Evolutionary conservation across 2,888 invertebrate genomes (phyloP).

Genomic region (Altica lythri): DNA sequence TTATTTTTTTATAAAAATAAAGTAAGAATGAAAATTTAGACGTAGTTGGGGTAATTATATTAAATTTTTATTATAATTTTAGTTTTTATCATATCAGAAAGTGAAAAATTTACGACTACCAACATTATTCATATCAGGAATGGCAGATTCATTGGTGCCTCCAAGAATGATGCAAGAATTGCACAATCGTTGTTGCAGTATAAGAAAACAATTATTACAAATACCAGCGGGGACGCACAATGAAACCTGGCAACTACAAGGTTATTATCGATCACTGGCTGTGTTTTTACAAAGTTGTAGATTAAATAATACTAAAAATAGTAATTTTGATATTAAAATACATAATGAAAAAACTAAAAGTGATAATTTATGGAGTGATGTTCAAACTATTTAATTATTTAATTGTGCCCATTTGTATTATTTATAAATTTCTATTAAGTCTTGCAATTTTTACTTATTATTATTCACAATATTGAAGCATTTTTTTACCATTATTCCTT

Average conservation of each 20-base stretch:
- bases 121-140: conserved; percentile 85
- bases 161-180: conserved; percentile 87
- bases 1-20: conserved; percentile 88
- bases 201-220: conserved; percentile 76
- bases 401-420: no score
- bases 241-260: conserved; percentile 90
- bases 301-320: conserved; percentile 36
- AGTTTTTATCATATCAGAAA: conserved; percentile 78
- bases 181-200: conserved; percentile 74
- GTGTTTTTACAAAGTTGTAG: conserved; percentile 60
- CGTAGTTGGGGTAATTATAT: background rate
- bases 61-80: conserved; percentile 34
- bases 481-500: no score
- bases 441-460: background rate
- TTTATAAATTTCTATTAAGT: conserved; percentile 1
- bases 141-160: conserved; percentile 85
- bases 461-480: no score
- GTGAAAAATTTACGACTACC: conserved; percentile 75
- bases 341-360: conserved; percentile 36
- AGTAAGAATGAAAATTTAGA: conserved; percentile 59
- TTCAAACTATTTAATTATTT: conserved; percentile 39
- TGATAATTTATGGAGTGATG: conserved; percentile 43
- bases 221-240: conserved; percentile 89
- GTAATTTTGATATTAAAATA: conserved; percentile 40
- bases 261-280: conserved; percentile 70